Evolutionary conservation across 2,113 vertebrate species (phyloP).

Genomic region (Hylia prasina): DNA sequence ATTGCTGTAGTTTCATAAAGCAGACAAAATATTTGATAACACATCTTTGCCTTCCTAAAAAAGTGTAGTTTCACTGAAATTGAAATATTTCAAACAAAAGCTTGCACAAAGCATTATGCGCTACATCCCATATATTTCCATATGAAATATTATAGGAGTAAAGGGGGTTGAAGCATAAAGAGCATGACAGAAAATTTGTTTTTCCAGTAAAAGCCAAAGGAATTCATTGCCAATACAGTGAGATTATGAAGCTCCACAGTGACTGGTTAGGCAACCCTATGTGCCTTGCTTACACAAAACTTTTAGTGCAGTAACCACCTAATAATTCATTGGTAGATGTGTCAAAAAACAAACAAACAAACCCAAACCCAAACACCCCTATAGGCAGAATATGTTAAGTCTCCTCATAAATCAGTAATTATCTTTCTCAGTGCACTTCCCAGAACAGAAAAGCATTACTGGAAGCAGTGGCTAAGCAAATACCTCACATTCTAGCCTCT

Average conservation of each 20-base stretch:
- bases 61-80: background rate
- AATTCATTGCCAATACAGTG: background rate
- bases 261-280: background rate
- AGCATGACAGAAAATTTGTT: background rate
- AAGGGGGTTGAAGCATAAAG: background rate
- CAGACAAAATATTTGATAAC: background rate
- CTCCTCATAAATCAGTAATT: conserved; percentile 1
- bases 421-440: background rate
- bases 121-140: background rate
- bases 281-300: background rate
- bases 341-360: background rate
- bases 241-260: background rate
- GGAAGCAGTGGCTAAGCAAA: background rate
- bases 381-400: conserved; percentile 4
- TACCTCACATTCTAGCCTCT: background rate
- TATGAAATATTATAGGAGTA: background rate
- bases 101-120: background rate
- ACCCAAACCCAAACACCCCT: background rate
- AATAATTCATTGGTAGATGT: background rate
- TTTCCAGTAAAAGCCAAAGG: background rate
- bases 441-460: background rate
- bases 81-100: background rate
- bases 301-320: background rate
- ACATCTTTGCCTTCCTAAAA: background rate
- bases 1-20: background rate